Percentiles rank a stretch among this genome's conserved stretches.
Conservation (phyloP, 37 sponge, comb jelly and placozoan species). For the Beroe forskalii region DNA sequence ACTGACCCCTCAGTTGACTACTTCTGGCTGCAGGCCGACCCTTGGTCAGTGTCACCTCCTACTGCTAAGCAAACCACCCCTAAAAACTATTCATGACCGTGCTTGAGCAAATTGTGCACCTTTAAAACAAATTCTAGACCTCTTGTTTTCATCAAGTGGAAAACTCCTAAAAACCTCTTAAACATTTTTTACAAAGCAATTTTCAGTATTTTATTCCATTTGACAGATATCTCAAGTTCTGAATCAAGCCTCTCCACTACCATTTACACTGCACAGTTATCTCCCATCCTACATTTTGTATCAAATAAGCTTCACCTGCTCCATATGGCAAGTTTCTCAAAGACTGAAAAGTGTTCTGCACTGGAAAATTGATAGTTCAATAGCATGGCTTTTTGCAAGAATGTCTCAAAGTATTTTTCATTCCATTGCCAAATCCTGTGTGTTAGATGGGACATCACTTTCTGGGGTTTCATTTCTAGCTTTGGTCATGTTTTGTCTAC, state of each 20-base stretch:
- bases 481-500: background rate
- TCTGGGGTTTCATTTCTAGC: background rate
- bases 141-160: too few species aligned
- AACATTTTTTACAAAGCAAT: too few species aligned
- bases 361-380: slow-evolving; percentile 67
- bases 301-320: background rate
- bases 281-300: background rate
- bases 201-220: background rate
- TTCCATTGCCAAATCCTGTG: slow-evolving; percentile 66
- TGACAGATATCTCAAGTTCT: background rate
- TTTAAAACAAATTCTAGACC: too few species aligned
- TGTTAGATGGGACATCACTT: background rate
- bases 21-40: too few species aligned
- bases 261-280: background rate
- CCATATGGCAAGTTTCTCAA: slow-evolving; percentile 72
- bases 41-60: too few species aligned
- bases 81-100: too few species aligned
- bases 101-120: too few species aligned
- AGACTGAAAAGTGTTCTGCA: slow-evolving; percentile 32
- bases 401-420: slow-evolving; percentile 74
- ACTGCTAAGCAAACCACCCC: too few species aligned
- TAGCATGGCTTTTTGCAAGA: slow-evolving; percentile 90
- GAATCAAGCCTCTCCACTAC: background rate
- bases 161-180: too few species aligned
- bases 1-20: too few species aligned